Evolutionary conservation across 2,888 invertebrate genomes (phyloP).

Genomic region (Biston stratarius): DNA sequence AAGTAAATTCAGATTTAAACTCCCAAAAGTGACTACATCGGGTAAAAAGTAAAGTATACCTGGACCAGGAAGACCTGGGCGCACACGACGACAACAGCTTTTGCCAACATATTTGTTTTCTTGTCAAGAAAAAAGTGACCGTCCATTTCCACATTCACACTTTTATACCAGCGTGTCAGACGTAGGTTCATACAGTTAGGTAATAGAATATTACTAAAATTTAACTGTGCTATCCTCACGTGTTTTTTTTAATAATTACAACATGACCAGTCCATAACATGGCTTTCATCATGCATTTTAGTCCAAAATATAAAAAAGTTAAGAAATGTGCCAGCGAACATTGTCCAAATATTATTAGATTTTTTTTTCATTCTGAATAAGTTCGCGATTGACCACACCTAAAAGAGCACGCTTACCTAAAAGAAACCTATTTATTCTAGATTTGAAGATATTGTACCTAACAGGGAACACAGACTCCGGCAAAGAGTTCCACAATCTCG

Average conservation of each 20-base stretch:
- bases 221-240: slow-evolving; percentile 1
- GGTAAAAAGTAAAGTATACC: slow-evolving; percentile 37
- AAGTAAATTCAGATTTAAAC: no score
- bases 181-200: slow-evolving; percentile 28
- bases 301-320: slow-evolving; percentile 35
- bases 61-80: slow-evolving; percentile 51
- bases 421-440: no score
- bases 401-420: no score
- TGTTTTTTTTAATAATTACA: slow-evolving; percentile 19
- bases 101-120: slow-evolving; percentile 48
- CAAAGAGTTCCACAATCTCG: no score
- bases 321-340: not conserved
- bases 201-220: slow-evolving; percentile 13
- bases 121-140: slow-evolving; percentile 32
- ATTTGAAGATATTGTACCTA: no score
- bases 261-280: not conserved
- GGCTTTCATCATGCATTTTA: slow-evolving; percentile 11
- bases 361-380: no score
- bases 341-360: slow-evolving; percentile 15
- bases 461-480: no score
- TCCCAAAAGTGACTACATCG: no score
- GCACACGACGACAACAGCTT: slow-evolving; percentile 47
- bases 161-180: slow-evolving; percentile 37
- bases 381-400: no score
- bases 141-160: not conserved